Conservation (phyloP, 2,888 invertebrate species). For the Aplocera efformata region DNA sequence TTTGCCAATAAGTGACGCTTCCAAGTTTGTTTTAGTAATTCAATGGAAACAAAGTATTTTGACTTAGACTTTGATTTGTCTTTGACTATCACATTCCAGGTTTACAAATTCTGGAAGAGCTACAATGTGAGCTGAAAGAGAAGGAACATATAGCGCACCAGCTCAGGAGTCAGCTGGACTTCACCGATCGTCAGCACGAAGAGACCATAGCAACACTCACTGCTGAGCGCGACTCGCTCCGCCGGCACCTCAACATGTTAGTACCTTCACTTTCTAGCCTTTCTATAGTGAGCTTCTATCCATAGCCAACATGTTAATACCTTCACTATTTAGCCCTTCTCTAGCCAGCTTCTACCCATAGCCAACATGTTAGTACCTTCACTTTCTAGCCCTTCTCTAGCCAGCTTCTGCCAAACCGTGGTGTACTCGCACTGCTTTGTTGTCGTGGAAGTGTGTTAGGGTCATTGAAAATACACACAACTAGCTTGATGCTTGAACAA, state of each 20-base stretch:
- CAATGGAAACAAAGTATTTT: too few species aligned
- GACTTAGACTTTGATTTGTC: too few species aligned
- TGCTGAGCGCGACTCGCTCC: constrained; percentile 59
- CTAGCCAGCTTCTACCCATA: too few species aligned
- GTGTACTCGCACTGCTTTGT: too few species aligned
- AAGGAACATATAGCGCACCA: constrained; percentile 57
- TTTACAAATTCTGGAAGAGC: constrained; percentile 61
- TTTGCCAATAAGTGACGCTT: not conserved
- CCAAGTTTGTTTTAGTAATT: not conserved
- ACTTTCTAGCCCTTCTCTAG: too few species aligned
- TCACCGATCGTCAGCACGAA: constrained; percentile 65
- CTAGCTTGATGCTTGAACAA: too few species aligned
- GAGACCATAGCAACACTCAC: constrained; percentile 56
- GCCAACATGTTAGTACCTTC: too few species aligned
- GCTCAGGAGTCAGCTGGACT: constrained; percentile 63
- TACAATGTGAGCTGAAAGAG: constrained; percentile 67
- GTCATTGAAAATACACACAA: too few species aligned
- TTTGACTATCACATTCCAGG: constrained; percentile 48
- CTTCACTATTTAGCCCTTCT: too few species aligned
- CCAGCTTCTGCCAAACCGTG: too few species aligned
- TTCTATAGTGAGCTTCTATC: too few species aligned
- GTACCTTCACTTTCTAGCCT: constrained; percentile 20
- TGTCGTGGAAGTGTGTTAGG: too few species aligned
- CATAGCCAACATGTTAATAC: not conserved
- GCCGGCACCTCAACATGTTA: constrained; percentile 60